Evolutionary conservation across 2,888 invertebrate species (phyloP).

Genomic region (Aradus depressus): DNA sequence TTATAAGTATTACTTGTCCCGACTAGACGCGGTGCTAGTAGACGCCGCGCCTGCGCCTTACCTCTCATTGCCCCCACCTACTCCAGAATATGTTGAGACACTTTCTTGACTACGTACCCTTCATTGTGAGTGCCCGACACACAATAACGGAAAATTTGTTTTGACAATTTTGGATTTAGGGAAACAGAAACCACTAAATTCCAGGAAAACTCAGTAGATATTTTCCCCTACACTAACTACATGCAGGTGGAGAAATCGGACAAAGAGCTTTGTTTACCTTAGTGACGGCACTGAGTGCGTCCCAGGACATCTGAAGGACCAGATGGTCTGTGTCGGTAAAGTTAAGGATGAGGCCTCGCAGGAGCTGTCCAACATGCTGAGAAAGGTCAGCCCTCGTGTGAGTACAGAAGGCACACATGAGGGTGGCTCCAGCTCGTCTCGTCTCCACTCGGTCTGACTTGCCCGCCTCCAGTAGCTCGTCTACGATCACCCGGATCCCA

Average conservation of each 20-base stretch:
- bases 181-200: no score
- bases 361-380: slow-evolving; percentile 75
- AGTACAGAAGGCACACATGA: slow-evolving; percentile 80
- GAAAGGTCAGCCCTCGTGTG: slow-evolving; percentile 79
- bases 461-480: slow-evolving; percentile 68
- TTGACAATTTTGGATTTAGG: not conserved
- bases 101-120: no score
- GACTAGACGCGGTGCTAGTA: no score
- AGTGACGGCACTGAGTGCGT: slow-evolving; percentile 79
- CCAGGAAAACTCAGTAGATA: no score
- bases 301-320: slow-evolving; percentile 78
- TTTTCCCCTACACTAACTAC: no score
- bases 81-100: no score
- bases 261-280: no score
- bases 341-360: slow-evolving; percentile 74
- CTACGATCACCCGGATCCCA: slow-evolving; percentile 77
- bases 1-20: no score
- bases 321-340: slow-evolving; percentile 72
- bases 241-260: not conserved
- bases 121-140: no score
- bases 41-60: no score
- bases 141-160: slow-evolving; percentile 1
- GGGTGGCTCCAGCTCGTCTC: slow-evolving; percentile 70
- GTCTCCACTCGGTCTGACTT: slow-evolving; percentile 51
- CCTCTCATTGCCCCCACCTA: no score